Base-by-base conservation (phyloP, 2,888 invertebrate species). In the Lithophane ornitopus region DNA sequence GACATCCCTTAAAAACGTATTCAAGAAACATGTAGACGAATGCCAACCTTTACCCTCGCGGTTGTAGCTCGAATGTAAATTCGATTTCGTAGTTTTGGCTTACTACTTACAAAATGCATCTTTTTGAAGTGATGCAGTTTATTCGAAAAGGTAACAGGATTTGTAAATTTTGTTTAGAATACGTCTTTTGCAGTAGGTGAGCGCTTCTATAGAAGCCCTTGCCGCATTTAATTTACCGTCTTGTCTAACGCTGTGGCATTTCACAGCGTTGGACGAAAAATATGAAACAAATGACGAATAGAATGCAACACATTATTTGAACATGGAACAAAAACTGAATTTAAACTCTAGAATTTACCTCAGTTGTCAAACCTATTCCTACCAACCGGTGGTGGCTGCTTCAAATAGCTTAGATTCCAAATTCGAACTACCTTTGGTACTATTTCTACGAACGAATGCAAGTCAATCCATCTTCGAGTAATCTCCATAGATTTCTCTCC, bases 21-120 rank as follows among this genome's bases (percentile, higher is more conserved):
- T 49, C 9, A 70, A 49, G 46, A 61, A 74, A 80, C 44, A 76
- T 80, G 9, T 59, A 67, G 26, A 62, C 61, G 72, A n/a, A 44
- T 41, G 11, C n/a, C 65, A 71, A 74, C 70, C 76, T 67, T 59
- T 7, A 44, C 34, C 22, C 46, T 78, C 39, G 16, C 16, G 49
- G 44, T 28, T 72, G 71, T n/a, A 78, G 52, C 73, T 61, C 46
- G 72, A 78, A 85, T 78, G 63, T 73, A 85, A 87, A 87, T 87
- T 82, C 84, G 70, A 87, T 86, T 87, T 84, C 39, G 65, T 63
- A 80, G 63, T 52, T 74, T 68, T 78, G 65, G 65, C 49, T 65
- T 56, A 73, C 85, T 77, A 82, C 85, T 87, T 74, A 74, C 68
- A 73, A 76, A 76, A 86, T 87, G 80, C 80, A 86, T 81, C 65